A percentile compares a stretch with the other conserved stretches of the same genome.
These are phyloP conservation scores for Nipponia nippon DNA, from an alignment of 2,113 vertebrate genomes.

Conservation along the genomic window DNA sequence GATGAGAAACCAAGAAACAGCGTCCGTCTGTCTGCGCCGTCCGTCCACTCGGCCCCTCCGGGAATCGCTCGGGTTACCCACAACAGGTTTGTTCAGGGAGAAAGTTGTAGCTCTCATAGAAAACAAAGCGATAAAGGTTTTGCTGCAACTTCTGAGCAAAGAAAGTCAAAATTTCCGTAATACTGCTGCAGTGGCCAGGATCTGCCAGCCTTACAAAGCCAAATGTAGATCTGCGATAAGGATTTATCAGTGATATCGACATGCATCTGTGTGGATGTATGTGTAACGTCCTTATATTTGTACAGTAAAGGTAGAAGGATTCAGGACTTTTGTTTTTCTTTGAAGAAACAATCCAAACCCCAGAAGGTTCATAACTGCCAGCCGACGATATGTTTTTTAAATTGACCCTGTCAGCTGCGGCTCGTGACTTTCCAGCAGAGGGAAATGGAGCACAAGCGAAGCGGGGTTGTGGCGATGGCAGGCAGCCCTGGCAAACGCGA, in stretches of 20 bases:
- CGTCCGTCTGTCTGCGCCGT: neutral
- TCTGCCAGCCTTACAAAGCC: neutral
- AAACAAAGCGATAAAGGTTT: neutral
- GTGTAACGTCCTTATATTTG: fast-evolving
- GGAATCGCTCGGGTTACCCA: fast-evolving
- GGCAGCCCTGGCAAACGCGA: constrained; percentile 27
- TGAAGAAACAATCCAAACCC: neutral
- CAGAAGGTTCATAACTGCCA: fast-evolving
- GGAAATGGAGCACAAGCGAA: neutral
- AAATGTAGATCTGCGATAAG: fast-evolving
- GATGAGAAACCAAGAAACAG: neutral
- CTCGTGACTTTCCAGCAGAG: constrained; percentile 15
- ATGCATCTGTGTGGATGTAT: fast-evolving
- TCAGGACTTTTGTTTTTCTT: neutral
- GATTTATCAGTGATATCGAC: neutral
- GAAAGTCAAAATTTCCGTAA: fast-evolving
- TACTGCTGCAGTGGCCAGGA: too few relatives aligned
- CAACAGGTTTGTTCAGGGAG: neutral
- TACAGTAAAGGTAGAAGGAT: neutral
- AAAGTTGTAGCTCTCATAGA: too few relatives aligned
- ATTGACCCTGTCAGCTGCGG: neutral
- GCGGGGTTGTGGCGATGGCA: constrained; percentile 28
- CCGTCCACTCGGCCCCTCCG: fast-evolving
- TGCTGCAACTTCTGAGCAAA: neutral
- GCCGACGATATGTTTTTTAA: fast-evolving